A percentile compares a stretch with the other conserved stretches of the same genome.
phyloP scores from a whole-genome alignment of 2,888 invertebrate genomes.

The Phaedon cochleariae region DNA sequence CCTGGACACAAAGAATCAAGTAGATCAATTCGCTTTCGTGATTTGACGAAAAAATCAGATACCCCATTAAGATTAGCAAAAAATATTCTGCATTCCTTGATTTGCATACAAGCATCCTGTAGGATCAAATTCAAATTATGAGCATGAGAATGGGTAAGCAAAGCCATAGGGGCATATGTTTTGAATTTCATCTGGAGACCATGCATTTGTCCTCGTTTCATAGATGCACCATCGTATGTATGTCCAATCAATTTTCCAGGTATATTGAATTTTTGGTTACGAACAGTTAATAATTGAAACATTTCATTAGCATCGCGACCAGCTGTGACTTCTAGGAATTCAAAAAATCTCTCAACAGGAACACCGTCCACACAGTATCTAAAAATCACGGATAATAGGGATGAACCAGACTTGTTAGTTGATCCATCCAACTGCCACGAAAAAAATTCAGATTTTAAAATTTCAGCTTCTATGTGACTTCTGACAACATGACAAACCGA shows the following conservation, averaged over 20 bases:
- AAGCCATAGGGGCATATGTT: slow-evolving; percentile 39
- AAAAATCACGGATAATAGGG: slow-evolving; percentile 47
- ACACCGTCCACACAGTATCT: slow-evolving; percentile 43
- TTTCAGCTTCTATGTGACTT: slow-evolving; percentile 20
- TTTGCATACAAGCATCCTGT: slow-evolving; percentile 29
- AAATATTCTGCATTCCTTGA: slow-evolving; percentile 35
- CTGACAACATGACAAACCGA: background rate
- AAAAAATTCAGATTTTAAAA: slow-evolving; percentile 25
- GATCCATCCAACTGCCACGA: slow-evolving; percentile 38
- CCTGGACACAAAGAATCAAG: slow-evolving; percentile 6
- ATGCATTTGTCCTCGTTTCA: no score
- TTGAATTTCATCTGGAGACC: slow-evolving; percentile 10
- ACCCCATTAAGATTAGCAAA: slow-evolving; percentile 38
- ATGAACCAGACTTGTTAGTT: slow-evolving; percentile 37
- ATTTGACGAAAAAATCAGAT: slow-evolving; percentile 40
- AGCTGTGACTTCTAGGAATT: slow-evolving; percentile 49
- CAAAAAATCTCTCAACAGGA: slow-evolving; percentile 49
- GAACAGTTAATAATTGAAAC: background rate
- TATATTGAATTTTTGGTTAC: background rate
- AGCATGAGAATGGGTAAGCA: slow-evolving; percentile 46
- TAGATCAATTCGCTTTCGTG: slow-evolving; percentile 36
- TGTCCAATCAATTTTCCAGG: slow-evolving; percentile 49
- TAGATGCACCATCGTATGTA: slow-evolving; percentile 50
- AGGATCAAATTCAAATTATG: slow-evolving; percentile 46
- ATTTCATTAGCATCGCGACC: background rate